These are phyloP conservation scores for Notoglanidium macrostoma DNA, from an alignment of 2,797 vertebrate genomes.

Conservation along the genomic window DNA sequence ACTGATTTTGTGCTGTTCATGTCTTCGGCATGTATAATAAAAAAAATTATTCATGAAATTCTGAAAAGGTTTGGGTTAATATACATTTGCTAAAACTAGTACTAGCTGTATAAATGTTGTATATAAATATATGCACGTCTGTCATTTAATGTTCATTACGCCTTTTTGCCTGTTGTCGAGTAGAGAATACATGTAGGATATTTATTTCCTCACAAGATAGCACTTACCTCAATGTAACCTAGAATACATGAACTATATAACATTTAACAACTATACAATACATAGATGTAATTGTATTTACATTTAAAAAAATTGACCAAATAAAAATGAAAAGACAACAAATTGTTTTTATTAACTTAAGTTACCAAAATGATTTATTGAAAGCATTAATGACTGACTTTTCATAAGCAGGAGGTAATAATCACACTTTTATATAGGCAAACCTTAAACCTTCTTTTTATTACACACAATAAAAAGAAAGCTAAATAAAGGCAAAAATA, in stretches of 20 bases:
- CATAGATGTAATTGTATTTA: neutral
- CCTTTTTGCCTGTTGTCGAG: neutral
- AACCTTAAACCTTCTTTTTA: neutral
- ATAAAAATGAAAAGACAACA: neutral
- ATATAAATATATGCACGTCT: neutral
- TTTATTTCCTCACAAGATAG: neutral
- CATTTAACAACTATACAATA: neutral
- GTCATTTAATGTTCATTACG: neutral
- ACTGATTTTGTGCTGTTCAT: neutral
- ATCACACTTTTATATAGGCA: neutral
- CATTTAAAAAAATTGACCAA: neutral
- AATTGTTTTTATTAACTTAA: neutral
- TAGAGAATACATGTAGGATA: neutral
- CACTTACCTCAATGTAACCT: neutral
- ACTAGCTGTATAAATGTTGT: neutral
- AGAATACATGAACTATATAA: neutral
- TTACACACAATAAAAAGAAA: constrained; percentile 11
- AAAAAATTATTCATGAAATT: neutral
- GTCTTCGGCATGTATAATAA: neutral
- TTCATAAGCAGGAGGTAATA: neutral
- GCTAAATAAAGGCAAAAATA: neutral
- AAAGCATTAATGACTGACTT: neutral
- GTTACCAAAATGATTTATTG: neutral
- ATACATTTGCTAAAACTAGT: neutral
- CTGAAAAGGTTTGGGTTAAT: neutral